Evolutionary conservation across 2,113 vertebrate species (phyloP).

Genomic region (Ctenomys sociabilis): DNA sequence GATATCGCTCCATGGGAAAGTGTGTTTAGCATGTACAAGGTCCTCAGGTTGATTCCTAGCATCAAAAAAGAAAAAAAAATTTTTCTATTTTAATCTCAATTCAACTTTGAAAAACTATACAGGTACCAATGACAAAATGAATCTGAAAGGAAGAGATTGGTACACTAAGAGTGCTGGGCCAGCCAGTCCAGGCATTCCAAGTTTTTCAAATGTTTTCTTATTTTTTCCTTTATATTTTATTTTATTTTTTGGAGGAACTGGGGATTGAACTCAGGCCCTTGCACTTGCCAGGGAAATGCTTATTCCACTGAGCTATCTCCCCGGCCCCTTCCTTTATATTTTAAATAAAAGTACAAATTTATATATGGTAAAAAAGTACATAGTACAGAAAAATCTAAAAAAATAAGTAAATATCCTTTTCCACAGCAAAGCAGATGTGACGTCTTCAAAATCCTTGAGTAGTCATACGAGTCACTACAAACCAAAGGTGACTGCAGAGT

Average conservation of each 20-base stretch:
- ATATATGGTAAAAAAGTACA: constrained; percentile 20
- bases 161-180: fast-evolving
- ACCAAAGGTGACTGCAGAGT: too few species aligned
- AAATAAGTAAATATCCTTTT: not conserved
- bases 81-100: not conserved
- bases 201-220: not conserved
- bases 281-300: too few species aligned
- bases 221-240: not conserved
- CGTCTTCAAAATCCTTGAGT: not conserved
- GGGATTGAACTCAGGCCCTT: too few species aligned
- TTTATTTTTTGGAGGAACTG: too few species aligned
- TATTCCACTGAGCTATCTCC: too few species aligned
- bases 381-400: constrained; percentile 9
- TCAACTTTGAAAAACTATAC: not conserved
- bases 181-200: not conserved
- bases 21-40: too few species aligned
- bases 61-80: too few species aligned
- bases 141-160: not conserved
- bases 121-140: not conserved
- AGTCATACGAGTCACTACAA: not conserved
- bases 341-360: constrained; percentile 52
- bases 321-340: not conserved
- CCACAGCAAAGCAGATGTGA: not conserved
- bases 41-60: too few species aligned
- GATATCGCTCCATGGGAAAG: too few species aligned